phyloP scores from a whole-genome alignment of 2,797 vertebrate species.

The Coluber constrictor region DNA sequence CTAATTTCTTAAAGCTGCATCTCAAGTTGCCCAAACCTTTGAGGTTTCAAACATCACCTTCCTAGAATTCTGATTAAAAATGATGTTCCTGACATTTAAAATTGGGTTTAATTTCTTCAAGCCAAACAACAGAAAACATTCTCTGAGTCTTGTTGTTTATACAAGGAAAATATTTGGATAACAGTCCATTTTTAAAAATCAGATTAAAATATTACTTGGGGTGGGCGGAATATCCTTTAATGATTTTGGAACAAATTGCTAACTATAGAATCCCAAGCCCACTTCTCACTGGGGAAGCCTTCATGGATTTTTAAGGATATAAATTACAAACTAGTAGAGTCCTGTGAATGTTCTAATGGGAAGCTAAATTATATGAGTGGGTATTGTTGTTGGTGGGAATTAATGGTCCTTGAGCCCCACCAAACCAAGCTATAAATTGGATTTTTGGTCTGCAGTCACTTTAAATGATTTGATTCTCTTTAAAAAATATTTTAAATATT shows the following conservation, averaged over 20 bases:
- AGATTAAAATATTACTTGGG: neutral
- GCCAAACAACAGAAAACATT: neutral
- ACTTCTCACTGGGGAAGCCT: neutral
- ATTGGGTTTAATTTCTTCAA: neutral
- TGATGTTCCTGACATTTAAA: neutral
- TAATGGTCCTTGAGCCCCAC: neutral
- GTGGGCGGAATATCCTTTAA: neutral
- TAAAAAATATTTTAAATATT: neutral
- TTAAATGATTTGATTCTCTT: neutral
- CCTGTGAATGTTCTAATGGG: neutral
- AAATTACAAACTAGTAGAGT: slow-evolving; percentile 6
- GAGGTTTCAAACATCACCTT: neutral
- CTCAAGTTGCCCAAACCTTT: neutral
- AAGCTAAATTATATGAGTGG: neutral
- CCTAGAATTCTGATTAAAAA: neutral
- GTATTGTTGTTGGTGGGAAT: no score
- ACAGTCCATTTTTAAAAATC: neutral
- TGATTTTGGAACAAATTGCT: neutral
- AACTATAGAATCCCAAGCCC: neutral
- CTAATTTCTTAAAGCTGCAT: neutral
- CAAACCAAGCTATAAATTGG: neutral
- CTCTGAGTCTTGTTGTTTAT: neutral
- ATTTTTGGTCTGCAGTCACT: neutral
- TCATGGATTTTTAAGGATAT: slow-evolving; percentile 2
- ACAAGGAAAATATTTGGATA: neutral